phyloP scores from a whole-genome alignment of 2,113 vertebrate genomes.

The Amphiprion percula region DNA sequence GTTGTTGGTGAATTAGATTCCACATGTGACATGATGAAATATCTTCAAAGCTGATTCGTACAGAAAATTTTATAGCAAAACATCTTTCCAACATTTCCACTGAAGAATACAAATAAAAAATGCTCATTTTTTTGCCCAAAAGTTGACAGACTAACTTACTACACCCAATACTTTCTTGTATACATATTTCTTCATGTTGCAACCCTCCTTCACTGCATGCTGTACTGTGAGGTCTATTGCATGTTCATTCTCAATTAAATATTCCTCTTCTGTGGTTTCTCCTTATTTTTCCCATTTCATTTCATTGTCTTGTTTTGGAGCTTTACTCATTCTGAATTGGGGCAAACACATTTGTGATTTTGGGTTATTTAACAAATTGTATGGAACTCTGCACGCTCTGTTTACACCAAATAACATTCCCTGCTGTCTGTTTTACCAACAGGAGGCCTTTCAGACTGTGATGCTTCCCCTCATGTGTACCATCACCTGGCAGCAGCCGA shows the following conservation, averaged over 20 bases:
- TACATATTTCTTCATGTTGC: background rate
- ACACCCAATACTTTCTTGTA: background rate
- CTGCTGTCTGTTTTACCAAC: slow-evolving; percentile 12
- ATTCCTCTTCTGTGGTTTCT: background rate
- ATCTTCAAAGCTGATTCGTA: background rate
- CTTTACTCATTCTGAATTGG: background rate
- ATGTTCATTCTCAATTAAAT: background rate
- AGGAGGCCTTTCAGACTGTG: slow-evolving; percentile 16
- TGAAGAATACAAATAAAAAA: no score
- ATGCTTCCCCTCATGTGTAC: slow-evolving; percentile 5
- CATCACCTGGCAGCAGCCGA: slow-evolving; percentile 10
- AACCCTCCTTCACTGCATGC: background rate
- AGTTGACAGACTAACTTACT: background rate
- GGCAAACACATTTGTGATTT: background rate
- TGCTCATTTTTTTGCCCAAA: background rate
- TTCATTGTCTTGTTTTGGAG: background rate
- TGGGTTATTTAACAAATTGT: background rate
- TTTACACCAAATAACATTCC: background rate
- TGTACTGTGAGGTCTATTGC: no score
- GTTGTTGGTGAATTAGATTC: background rate
- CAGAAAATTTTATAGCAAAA: no score
- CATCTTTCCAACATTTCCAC: no score
- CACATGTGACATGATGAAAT: background rate
- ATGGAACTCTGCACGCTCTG: background rate
- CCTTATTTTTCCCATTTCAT: background rate